Percentiles rank a stretch among this genome's conserved stretches.
Conservation (phyloP, 2,113 vertebrate species). For the Meleagris gallopavo region DNA sequence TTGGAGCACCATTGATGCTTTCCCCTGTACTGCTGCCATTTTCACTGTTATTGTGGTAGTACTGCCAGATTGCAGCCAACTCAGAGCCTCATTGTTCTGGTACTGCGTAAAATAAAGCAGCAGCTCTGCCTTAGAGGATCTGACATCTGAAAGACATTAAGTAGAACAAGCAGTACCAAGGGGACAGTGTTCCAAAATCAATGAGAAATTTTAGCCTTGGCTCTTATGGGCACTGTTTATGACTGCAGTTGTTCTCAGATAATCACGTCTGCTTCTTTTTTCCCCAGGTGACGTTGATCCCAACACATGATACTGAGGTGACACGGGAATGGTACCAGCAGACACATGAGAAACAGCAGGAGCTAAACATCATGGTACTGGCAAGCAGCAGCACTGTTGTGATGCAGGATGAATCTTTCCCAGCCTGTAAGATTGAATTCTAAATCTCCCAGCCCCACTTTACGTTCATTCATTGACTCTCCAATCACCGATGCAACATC, state of each 20-base stretch:
- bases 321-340: slow-evolving; percentile 99
- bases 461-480: slow-evolving; percentile 53
- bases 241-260: slow-evolving; percentile 22
- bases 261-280: slow-evolving; percentile 32
- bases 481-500: slow-evolving; percentile 51
- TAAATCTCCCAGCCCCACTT: slow-evolving; percentile 75
- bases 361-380: slow-evolving; percentile 97
- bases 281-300: slow-evolving; percentile 94
- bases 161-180: slow-evolving; percentile 54
- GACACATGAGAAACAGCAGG: slow-evolving; percentile 96
- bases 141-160: slow-evolving; percentile 60
- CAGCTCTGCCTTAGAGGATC: not conserved
- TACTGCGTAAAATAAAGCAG: not conserved
- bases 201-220: slow-evolving; percentile 44
- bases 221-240: slow-evolving; percentile 38
- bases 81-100: not conserved
- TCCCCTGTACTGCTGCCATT: not conserved
- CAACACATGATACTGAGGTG: slow-evolving; percentile 97
- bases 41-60: not conserved
- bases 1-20: not conserved
- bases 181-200: slow-evolving; percentile 54
- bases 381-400: slow-evolving; percentile 99
- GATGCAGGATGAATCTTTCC: slow-evolving; percentile 99
- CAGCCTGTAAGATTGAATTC: slow-evolving; percentile 99
- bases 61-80: not conserved